Evolutionary conservation across 2,888 invertebrate species (phyloP), one percentile per base, ranked within the genome.

Genomic region (Brachyptera risi): DNA sequence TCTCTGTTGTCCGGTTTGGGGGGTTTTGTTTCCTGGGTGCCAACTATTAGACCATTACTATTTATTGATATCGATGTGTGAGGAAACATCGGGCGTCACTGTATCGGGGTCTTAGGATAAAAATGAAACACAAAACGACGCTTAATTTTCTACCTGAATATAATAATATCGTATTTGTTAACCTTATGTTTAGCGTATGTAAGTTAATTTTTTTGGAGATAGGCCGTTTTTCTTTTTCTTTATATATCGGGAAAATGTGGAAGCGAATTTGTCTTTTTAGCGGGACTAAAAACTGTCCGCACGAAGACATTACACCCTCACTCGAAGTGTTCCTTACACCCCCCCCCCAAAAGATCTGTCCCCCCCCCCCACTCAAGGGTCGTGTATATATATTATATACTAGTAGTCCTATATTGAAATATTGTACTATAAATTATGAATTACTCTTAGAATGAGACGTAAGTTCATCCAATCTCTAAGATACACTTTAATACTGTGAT

Each of bases 401-500:
- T 66, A 65, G 63, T 60, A 58, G 59, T 59, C 61, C 59, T 62
- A 65, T n/a, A 65, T 67, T 66, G 67, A 66, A 66, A 68, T 66
- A 66, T 62, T 66, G 65, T 68, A 54, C 54, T 54, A 64, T 67
- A 66, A 67, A 67, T 67, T 66, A 64, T 66, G 59, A 63, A 63
- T 65, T 60, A 61, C 44, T 62, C 60, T 31, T 21, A 37, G 37
- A 31, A 37, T 61, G 56, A 59, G 27, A 60, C 19, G 31, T 44
- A 44, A n/a, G n/a, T n/a, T n/a, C 31, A 31, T 31, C 31, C 31
- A 7, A 31, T 31, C 56, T 62, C 60, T 60, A 58, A 65, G 63
- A 56, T 63, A 65, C 63, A 65, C 65, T 65, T 65, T 62, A 74
- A 54, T 35, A 76, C 77, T 77, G 77, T 77, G 77, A 77, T 77